These are phyloP conservation scores for Saiga tatarica DNA, from an alignment of 2,113 vertebrate species.

Conservation along the genomic window DNA sequence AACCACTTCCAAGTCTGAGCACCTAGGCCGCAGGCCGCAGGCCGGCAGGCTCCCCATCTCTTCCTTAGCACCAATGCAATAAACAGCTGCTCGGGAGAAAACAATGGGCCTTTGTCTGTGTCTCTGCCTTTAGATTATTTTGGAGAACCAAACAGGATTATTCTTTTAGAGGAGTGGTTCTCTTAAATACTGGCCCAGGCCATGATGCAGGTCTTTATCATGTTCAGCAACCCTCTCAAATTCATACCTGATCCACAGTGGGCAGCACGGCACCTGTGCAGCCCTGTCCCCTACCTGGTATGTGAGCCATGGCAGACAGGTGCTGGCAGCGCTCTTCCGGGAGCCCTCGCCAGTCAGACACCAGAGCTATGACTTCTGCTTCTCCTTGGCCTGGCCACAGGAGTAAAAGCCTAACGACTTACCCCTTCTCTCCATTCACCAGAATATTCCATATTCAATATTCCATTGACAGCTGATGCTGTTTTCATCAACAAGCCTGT, in stretches of 20 bases:
- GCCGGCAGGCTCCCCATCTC: neutral
- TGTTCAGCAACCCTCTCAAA: neutral
- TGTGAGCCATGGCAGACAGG: neutral
- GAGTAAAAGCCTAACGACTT: neutral
- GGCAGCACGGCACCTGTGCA: neutral
- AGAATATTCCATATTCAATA: neutral
- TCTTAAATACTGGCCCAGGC: neutral
- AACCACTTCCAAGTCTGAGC: neutral
- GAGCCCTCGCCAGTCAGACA: neutral
- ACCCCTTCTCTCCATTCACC: neutral
- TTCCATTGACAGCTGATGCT: neutral
- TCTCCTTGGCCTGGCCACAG: neutral
- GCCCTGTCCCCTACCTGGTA: neutral
- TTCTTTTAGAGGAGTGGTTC: neutral
- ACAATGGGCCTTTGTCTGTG: constrained; percentile 52
- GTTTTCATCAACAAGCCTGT: neutral
- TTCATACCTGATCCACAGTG: neutral
- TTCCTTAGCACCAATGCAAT: neutral
- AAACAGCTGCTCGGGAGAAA: constrained; percentile 54
- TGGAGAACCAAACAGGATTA: constrained; percentile 38
- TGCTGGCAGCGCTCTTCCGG: neutral
- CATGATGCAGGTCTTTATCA: neutral
- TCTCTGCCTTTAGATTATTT: neutral
- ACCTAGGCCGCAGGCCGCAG: neutral
- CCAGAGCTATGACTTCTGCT: neutral